These are phyloP conservation scores for Andricus curvator DNA, from an alignment of 2,888 invertebrate genomes.

Conservation along the genomic window DNA sequence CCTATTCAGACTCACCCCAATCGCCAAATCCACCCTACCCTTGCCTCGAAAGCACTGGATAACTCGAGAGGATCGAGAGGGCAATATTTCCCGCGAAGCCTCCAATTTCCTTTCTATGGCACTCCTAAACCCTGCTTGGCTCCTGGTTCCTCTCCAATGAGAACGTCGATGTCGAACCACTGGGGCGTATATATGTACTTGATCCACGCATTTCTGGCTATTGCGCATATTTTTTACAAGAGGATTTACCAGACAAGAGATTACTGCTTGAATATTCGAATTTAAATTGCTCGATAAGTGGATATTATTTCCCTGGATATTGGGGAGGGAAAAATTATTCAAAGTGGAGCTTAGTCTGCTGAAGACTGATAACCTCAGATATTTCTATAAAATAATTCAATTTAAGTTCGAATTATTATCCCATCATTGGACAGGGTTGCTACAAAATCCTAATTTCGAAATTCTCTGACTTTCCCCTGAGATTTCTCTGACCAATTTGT, in stretches of 20 bases:
- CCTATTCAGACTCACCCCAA: background rate
- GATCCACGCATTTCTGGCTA: constrained; percentile 35
- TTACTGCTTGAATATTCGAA: constrained; percentile 26
- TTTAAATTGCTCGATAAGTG: constrained; percentile 23
- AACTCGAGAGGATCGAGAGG: constrained; percentile 62
- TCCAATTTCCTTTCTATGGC: constrained; percentile 65
- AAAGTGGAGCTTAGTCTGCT: background rate
- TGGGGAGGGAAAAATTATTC: constrained; percentile 5
- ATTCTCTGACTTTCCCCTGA: no score
- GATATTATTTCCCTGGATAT: constrained; percentile 3
- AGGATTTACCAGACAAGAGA: constrained; percentile 32
- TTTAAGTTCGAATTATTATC: background rate
- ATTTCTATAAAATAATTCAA: background rate
- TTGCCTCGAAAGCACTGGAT: constrained; percentile 40
- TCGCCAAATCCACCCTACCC: constrained; percentile 41
- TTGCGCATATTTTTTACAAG: constrained; percentile 23
- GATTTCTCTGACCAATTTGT: no score
- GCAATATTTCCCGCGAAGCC: constrained; percentile 68
- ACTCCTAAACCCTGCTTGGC: constrained; percentile 44
- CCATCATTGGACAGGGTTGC: background rate
- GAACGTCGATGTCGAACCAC: constrained; percentile 28
- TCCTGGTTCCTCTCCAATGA: constrained; percentile 2
- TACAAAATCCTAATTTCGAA: no score
- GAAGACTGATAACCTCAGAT: constrained; percentile 1
- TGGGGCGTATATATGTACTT: constrained; percentile 33